A percentile compares a stretch with the other conserved stretches of the same genome.
Conservation (phyloP, 2,113 vertebrate genomes). For the Siphamia tubifer region DNA sequence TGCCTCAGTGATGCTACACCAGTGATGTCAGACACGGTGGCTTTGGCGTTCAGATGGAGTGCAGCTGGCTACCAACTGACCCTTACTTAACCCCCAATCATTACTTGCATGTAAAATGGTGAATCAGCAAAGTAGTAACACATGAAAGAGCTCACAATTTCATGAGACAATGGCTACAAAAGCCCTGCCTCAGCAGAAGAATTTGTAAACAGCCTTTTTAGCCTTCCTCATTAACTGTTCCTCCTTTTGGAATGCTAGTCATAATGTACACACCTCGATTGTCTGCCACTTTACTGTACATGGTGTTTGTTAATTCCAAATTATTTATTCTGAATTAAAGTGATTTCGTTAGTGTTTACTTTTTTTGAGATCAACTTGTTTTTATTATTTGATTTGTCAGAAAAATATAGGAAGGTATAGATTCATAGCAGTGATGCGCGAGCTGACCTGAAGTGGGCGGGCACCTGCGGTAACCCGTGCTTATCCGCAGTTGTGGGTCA, state of each 20-base stretch:
- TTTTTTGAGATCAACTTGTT: too few relatives aligned
- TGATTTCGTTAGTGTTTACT: too few relatives aligned
- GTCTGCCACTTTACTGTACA: too few relatives aligned
- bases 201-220: neutral
- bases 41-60: neutral
- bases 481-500: too few relatives aligned
- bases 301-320: too few relatives aligned
- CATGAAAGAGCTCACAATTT: neutral
- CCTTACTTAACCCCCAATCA: neutral
- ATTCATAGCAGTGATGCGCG: too few relatives aligned
- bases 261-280: neutral
- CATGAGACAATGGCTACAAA: neutral
- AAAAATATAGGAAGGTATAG: too few relatives aligned
- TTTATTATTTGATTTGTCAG: too few relatives aligned
- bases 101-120: neutral
- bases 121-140: constrained; percentile 4
- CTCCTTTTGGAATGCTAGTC: neutral
- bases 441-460: too few relatives aligned
- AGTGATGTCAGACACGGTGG: neutral
- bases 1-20: neutral
- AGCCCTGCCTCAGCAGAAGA: neutral
- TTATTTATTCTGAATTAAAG: too few relatives aligned
- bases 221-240: neutral
- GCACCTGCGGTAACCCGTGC: too few relatives aligned
- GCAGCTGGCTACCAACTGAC: neutral